Evolutionary conservation across 2,113 vertebrate species (phyloP), one percentile per base, ranked within the genome.

Genomic region (Rhinolophus ferrumequinum): DNA sequence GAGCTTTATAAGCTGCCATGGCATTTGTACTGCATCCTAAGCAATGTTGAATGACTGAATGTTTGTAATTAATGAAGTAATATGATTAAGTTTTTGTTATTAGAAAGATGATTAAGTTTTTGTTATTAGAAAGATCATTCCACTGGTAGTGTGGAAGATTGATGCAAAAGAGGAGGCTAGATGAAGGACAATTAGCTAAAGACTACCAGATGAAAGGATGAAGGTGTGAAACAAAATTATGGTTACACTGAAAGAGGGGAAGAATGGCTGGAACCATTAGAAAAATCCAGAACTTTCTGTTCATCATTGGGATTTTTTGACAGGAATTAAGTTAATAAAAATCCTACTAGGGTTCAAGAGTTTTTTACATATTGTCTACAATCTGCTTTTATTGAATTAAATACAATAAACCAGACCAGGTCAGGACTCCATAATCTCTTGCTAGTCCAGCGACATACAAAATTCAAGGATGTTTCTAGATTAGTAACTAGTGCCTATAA

Each of bases 311-410:
- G 52, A 56, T 35, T 85, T 90, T 73, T 60, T 56, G 12, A 70
- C 3, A 62, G 33, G 62, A 62, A 93, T 85, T 91, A 83, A 94
- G 24, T 44, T 83, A 56, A 62, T 88, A 64, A 86, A 91, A 79
- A 79, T 50, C 30, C 73, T 83, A 50, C 14, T 54, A 33, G 21
- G 9, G 62, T 87, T 93, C 19, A 86, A 93, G 56, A 70, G 50
- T 80, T 88, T 83, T 69, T 41, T 28, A 88, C n/a, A 33, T 26
- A 6, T 47, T 60, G 88, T 93, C 58, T 70, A 47, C 33, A 56
- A 19, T 33, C 14, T 70, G 47, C 2, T 94, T 70, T 77, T 87
- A 56, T 10, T 35, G 24, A 66, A 66, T 76, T 18, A 77, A 67
- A 33, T n/a, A 6, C 28, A n/a, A 28, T 0, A 54, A 15, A 58